Evolutionary conservation across 2,113 vertebrate species (phyloP).

Genomic region (mouse (Mus musculus)): DNA sequence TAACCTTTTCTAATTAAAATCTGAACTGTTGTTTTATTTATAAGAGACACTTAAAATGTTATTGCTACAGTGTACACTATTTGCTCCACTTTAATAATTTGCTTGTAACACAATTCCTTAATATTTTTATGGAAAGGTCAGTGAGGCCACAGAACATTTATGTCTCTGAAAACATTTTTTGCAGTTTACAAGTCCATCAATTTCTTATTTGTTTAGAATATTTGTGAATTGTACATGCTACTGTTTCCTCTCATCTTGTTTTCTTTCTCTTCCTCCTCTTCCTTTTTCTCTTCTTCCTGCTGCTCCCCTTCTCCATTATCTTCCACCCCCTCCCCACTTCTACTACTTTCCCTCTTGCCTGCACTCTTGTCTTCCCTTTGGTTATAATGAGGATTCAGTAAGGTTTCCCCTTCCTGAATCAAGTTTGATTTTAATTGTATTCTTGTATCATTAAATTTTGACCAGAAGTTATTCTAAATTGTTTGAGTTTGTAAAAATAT

Average conservation of each 20-base stretch:
- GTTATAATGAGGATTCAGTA: not conserved
- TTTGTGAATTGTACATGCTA: slow-evolving; percentile 10
- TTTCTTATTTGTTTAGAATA: not conserved
- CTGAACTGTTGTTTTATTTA: slow-evolving; percentile 56
- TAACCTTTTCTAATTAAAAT: slow-evolving; percentile 64
- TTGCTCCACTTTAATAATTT: slow-evolving; percentile 30
- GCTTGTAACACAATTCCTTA: not conserved
- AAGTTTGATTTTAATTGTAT: not conserved
- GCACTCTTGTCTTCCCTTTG: not conserved
- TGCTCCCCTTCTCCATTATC: too few relatives aligned
- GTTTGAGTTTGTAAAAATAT: not conserved
- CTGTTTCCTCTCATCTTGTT: not conserved
- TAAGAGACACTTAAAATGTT: slow-evolving; percentile 1
- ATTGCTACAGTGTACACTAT: not conserved
- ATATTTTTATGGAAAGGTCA: slow-evolving; percentile 49
- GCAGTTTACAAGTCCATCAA: slow-evolving; percentile 12
- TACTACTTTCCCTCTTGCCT: not conserved
- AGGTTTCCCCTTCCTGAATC: not conserved
- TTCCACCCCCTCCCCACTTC: not conserved
- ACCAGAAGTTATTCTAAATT: not conserved
- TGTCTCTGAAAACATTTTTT: not conserved
- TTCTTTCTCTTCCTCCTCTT: too few relatives aligned
- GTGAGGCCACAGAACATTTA: not conserved
- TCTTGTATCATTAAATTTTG: not conserved
- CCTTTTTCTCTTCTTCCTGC: not conserved